Conservation (phyloP, 2,888 invertebrate species). For the Bellardia pandia region DNA sequence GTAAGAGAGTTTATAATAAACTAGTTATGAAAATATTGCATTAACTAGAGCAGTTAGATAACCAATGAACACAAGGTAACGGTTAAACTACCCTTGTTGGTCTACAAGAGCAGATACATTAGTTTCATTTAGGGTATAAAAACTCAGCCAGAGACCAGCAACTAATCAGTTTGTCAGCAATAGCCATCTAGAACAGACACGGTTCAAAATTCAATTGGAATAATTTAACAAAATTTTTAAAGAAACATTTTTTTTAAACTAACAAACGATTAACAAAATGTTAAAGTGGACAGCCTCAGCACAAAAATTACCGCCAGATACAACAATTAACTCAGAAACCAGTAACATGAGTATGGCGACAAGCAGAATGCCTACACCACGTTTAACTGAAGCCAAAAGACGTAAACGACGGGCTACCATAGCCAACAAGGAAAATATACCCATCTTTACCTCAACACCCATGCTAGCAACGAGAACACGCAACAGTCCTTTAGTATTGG, state of each 20-base stretch:
- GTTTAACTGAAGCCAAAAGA: constrained; percentile 69
- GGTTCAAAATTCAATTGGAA: not conserved
- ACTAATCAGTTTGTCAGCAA: constrained; percentile 82
- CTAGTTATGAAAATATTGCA: constrained; percentile 31
- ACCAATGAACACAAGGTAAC: constrained; percentile 49
- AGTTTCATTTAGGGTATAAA: constrained; percentile 50
- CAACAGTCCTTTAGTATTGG: constrained; percentile 79
- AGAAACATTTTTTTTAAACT: not conserved
- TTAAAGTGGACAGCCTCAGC: constrained; percentile 83
- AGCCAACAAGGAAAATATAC: constrained; percentile 81
- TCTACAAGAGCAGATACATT: not conserved
- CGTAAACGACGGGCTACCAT: constrained; percentile 80
- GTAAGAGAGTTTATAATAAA: not conserved
- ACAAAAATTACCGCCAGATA: constrained; percentile 77
- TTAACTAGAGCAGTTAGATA: constrained; percentile 43
- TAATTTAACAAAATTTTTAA: constrained; percentile 16
- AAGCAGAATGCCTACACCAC: constrained; percentile 58
- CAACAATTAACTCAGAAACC: constrained; percentile 60
- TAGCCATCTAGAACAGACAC: constrained; percentile 71
- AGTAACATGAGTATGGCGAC: not conserved
- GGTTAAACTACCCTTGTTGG: constrained; percentile 67
- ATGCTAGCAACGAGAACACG: constrained; percentile 73
- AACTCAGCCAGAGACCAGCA: not conserved
- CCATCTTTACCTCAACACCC: constrained; percentile 79
- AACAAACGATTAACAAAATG: constrained; percentile 74